Evolutionary conservation across 2,113 vertebrate genomes (phyloP).

Genomic region (Sinocyclocheilus anophthalmus): DNA sequence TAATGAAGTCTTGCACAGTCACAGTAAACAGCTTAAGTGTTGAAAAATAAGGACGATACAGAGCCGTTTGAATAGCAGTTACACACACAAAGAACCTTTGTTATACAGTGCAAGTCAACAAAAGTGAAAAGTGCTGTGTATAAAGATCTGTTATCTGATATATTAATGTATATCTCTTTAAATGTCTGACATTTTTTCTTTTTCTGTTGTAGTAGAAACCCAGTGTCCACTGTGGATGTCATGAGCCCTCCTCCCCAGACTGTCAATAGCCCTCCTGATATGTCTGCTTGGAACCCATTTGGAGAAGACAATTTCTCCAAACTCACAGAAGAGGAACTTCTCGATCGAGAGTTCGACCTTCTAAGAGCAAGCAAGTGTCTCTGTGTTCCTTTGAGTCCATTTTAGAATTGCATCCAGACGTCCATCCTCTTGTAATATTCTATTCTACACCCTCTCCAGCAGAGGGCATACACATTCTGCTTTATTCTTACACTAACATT

Average conservation of each 20-base stretch:
- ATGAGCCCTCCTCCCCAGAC: slow-evolving; percentile 76
- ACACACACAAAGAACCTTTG: not conserved
- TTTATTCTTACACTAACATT: not conserved
- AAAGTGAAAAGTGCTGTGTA: too few relatives aligned
- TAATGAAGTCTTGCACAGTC: too few relatives aligned
- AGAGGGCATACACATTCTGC: slow-evolving; percentile 36
- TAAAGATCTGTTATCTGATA: too few relatives aligned
- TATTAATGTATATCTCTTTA: not conserved
- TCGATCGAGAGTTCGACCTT: slow-evolving; percentile 96
- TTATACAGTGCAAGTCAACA: not conserved
- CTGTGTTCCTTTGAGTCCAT: not conserved
- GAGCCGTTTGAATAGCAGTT: not conserved
- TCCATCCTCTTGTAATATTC: not conserved
- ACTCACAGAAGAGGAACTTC: slow-evolving; percentile 93
- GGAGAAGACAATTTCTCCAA: slow-evolving; percentile 98
- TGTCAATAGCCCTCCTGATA: slow-evolving; percentile 90
- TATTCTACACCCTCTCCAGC: slow-evolving; percentile 49
- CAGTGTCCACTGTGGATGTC: slow-evolving; percentile 74
- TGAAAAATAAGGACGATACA: too few relatives aligned
- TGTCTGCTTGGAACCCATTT: slow-evolving; percentile 97
- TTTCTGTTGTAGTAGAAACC: slow-evolving; percentile 66
- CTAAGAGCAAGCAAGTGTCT: slow-evolving; percentile 96
- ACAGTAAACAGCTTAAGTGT: too few relatives aligned
- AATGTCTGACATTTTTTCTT: not conserved
- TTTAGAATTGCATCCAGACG: not conserved